Percentiles rank a stretch among this genome's conserved stretches.
phyloP scores from a whole-genome alignment of 2,113 vertebrate species.

The Cheilinus undulatus region DNA sequence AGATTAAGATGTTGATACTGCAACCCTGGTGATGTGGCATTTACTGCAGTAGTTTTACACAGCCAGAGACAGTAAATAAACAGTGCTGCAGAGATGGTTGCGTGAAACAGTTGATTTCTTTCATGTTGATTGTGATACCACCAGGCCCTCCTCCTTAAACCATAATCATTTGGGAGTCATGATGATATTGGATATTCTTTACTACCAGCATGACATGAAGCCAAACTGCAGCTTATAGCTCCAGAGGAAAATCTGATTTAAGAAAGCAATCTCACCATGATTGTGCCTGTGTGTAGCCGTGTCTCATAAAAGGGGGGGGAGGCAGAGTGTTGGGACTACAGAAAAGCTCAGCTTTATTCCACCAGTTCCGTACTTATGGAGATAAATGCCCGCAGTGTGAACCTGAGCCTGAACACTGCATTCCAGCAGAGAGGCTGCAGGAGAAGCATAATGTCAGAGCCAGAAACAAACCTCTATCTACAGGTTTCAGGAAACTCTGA shows the following conservation, averaged over 20 bases:
- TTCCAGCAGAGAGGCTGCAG: conserved; percentile 23
- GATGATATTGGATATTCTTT: neutral
- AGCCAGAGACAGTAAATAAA: neutral
- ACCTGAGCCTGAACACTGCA: conserved; percentile 16
- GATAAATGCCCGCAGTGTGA: conserved; percentile 53
- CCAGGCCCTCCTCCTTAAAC: neutral
- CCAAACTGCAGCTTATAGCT: neutral
- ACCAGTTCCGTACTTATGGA: conserved; percentile 33
- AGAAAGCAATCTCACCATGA: conserved; percentile 21
- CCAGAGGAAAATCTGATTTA: conserved; percentile 11
- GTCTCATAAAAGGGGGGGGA: conserved; percentile 16
- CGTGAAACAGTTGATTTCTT: neutral
- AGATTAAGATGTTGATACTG: too few species aligned
- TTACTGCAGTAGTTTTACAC: neutral
- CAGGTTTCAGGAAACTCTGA: conserved; percentile 31
- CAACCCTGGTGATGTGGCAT: neutral
- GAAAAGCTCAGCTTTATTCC: conserved; percentile 15
- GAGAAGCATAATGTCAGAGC: neutral
- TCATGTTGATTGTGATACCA: neutral
- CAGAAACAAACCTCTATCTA: conserved; percentile 9
- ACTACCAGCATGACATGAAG: conserved; percentile 5
- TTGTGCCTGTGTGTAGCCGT: conserved; percentile 5
- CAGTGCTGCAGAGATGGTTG: conserved; percentile 1
- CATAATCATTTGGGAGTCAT: neutral
- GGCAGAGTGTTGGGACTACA: neutral